Evolutionary conservation across 1,140 invertebrate species (phyloP).

Genomic region (Nephila pilipes): DNA sequence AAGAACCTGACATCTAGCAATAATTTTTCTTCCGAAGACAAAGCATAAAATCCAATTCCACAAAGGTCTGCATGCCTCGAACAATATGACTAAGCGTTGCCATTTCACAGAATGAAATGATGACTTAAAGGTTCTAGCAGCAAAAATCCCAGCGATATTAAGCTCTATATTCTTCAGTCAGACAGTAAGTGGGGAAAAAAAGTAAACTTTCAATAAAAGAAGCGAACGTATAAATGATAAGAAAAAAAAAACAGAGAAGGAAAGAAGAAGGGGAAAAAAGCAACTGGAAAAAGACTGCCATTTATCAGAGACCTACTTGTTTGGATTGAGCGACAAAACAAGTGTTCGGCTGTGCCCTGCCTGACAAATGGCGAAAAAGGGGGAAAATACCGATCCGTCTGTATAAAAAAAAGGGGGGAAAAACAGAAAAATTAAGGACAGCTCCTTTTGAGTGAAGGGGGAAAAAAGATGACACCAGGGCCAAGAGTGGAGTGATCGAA

Average conservation of each 20-base stretch:
- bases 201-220: slow-evolving; percentile 20
- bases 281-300: slow-evolving; percentile 37
- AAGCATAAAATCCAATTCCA: not conserved
- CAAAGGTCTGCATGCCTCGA: not conserved
- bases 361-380: slow-evolving; percentile 67
- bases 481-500: slow-evolving; percentile 35
- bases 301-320: slow-evolving; percentile 69
- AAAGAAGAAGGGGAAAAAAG: slow-evolving; percentile 11
- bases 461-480: not conserved
- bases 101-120: not conserved
- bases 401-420: not conserved
- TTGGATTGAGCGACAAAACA: slow-evolving; percentile 74
- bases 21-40: not conserved
- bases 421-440: slow-evolving; percentile 7
- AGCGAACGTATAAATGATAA: not conserved
- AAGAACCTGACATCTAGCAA: not conserved
- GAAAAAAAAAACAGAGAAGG: not conserved
- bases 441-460: not conserved
- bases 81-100: not conserved
- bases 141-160: slow-evolving; percentile 9
- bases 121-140: not conserved
- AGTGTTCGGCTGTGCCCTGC: slow-evolving; percentile 56
- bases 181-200: not conserved
- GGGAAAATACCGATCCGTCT: slow-evolving; percentile 21
- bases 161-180: not conserved